phyloP scores from a whole-genome alignment of 2,113 vertebrate species.

The Gymnogyps californianus region DNA sequence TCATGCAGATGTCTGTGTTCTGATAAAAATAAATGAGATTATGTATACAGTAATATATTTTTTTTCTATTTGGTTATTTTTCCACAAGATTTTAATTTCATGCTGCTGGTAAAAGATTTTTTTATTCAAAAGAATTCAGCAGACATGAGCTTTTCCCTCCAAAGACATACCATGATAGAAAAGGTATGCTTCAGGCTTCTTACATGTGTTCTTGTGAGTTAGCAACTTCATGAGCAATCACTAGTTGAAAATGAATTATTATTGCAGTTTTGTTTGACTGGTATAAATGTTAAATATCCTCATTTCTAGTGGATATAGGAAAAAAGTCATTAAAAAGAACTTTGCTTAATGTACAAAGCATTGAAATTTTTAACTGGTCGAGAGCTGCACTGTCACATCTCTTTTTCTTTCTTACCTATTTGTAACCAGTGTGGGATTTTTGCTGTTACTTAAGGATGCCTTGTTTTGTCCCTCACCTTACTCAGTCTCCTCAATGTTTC shows the following conservation, averaged over 20 bases:
- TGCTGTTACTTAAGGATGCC: background rate
- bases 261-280: background rate
- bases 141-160: background rate
- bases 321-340: background rate
- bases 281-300: background rate
- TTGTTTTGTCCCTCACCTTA: background rate
- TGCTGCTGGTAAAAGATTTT: background rate
- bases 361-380: rapidly evolving
- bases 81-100: background rate
- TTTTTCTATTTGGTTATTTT: background rate
- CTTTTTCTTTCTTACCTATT: background rate
- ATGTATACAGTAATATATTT: background rate
- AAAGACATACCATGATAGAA: background rate
- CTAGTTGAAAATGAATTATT: background rate
- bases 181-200: background rate
- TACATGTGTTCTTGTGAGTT: background rate
- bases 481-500: background rate
- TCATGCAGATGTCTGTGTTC: background rate
- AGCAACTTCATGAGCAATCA: background rate
- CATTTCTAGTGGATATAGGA: background rate
- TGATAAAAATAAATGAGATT: background rate
- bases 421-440: background rate
- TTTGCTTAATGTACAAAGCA: background rate
- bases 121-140: background rate
- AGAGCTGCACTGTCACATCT: background rate